These are phyloP conservation scores for Todus mexicanus DNA, from an alignment of 2,797 vertebrate genomes.

Conservation along the genomic window DNA sequence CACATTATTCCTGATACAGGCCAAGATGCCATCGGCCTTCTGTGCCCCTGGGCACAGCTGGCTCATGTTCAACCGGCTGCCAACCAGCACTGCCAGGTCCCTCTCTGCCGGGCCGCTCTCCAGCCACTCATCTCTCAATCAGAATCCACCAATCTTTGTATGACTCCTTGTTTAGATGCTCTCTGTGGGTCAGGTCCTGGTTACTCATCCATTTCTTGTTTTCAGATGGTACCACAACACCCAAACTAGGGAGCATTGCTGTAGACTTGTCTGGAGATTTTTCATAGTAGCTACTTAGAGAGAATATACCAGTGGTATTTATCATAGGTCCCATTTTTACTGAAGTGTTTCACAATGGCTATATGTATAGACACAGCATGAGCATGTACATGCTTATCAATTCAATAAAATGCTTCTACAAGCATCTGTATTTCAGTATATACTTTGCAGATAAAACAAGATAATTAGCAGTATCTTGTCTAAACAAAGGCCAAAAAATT, in stretches of 20 bases:
- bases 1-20: no score
- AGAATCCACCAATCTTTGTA: background rate
- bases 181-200: background rate
- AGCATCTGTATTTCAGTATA: background rate
- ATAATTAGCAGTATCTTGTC: background rate
- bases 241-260: background rate
- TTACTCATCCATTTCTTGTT: background rate
- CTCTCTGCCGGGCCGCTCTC: no score
- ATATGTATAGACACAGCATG: background rate
- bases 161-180: background rate
- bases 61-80: no score
- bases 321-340: background rate
- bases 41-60: no score
- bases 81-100: no score
- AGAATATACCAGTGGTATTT: background rate
- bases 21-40: no score
- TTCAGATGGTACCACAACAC: background rate
- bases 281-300: background rate
- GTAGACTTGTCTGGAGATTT: background rate
- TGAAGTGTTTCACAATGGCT: background rate
- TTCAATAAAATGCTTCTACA: background rate
- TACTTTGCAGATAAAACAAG: background rate
- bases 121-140: no score
- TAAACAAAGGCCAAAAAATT: background rate
- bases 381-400: background rate